Evolutionary conservation across 30 jellyfish, hydroid and myxozoan species (phyloP), one percentile per base, ranked within the genome.

Genomic region (Aurelia sp.): DNA sequence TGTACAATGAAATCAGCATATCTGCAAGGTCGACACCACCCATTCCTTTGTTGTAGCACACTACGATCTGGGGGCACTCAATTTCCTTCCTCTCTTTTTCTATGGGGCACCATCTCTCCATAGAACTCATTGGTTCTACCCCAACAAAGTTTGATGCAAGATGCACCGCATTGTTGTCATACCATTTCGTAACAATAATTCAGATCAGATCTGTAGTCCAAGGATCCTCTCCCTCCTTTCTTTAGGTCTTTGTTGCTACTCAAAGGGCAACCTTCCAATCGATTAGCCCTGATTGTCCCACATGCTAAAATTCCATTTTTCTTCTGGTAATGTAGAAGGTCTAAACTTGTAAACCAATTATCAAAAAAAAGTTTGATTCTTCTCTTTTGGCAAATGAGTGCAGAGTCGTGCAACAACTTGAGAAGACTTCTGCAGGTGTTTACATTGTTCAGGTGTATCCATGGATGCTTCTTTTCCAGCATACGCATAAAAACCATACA

Each of bases 121-220:
- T n/a, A n/a, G n/a, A n/a, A n/a, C n/a, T n/a, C n/a, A n/a, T n/a
- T 7, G 95, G 95, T 76, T 85, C 93, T 41, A 85, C 62, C 13
- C 76, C 95, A 35, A 57, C 58, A 57, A 30, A 76, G 63, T 87
- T 87, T 13, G 96, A 80, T 31, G 84, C 95, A 17, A 87, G 63
- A 38, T 78, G 95, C 20, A 87, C 91, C 13, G 88, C 40, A 27
- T 55, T 80, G 81, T 87, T 87, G 58, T 80, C 92, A 18, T 31
- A 30, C 93, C 95, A 86, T 77, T 86, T 86, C 12, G 50, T 88
- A 65, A 87, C 73, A 65, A 80, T 66, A 71, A 71, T 52, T 87
- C 76, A 24, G 4, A 38, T 87, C 96, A 61, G 84, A 50, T 21
- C 80, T 30, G 74, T 61, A 87, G 40, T 87, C 96, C 8, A 87